Base-by-base conservation (phyloP, 2,888 invertebrate species). In the Pristionchus arcanus region DNA sequence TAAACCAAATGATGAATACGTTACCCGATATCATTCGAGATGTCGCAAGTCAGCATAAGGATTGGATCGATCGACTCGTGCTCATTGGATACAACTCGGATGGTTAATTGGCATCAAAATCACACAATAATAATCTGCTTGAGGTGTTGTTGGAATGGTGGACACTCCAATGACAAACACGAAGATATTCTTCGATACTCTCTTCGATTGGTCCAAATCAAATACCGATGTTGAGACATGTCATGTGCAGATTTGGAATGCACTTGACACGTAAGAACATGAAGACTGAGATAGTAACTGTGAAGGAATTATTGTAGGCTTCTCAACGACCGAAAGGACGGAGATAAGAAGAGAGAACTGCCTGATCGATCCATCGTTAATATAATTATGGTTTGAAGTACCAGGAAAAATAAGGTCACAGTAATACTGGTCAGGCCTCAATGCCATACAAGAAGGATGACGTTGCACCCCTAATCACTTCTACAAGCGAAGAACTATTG, bases 21-120 rank as follows among this genome's bases (percentile, higher is more conserved):
- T 31, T 88, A 9, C 87, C 71, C 34, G 74, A 88, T 0, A 55
- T 88, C 34, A 71, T 88, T 49, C 49, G 74, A 15, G 87, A 88
- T 37, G 87, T 55, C 16, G 16, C 25, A 19, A 53, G 71, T 31
- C 87, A 88, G 37, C 74, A 88, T 55, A 25, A 21, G 3, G 87
- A 74, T 13, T 88, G 87, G 87, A 88, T 88, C 55, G 74, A 88
- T 25, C 34, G 74, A 31, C 55, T 88, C 31, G 87, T 88, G 1
- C 74, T 88, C 31, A 55, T 88, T 31, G 87, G 87, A 28, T 88
- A 74, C 55, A 28, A 88, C 49, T 71, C 31, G 0, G 16, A 28
- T 0, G 74, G 74, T 74, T 13, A 25, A n/a, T 16, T 28, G n/a
- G n/a, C 2, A 13, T 66, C 66, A 28, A 28, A 16, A 28, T 71